Evolutionary conservation across 35 echinoderm and acorn worm species (phyloP).

Genomic region (Heliocidaris erythrogramma): DNA sequence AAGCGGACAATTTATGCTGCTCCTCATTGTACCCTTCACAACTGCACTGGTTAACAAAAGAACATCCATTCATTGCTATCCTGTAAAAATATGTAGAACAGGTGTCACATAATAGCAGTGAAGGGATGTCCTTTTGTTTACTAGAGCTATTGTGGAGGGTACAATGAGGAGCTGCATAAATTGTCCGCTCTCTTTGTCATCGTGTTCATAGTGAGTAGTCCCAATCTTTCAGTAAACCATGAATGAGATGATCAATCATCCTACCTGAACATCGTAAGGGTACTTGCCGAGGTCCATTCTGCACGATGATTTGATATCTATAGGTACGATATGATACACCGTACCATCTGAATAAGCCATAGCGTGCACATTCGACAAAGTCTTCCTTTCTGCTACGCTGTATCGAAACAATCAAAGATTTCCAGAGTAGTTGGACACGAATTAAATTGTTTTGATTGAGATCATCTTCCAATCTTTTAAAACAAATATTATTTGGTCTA

Average conservation of each 20-base stretch:
- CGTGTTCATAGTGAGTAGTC: no score
- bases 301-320: not conserved
- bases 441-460: not conserved
- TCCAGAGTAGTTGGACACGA: not conserved
- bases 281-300: constrained; percentile 9
- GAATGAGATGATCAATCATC: not conserved
- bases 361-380: not conserved
- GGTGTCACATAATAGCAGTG: no score
- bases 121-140: no score
- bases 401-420: not conserved
- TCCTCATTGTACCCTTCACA: no score
- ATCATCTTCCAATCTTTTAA: not conserved
- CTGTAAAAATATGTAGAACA: no score
- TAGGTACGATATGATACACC: constrained; percentile 14
- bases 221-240: not conserved
- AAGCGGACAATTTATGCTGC: no score
- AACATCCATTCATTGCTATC: no score
- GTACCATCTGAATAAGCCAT: not conserved
- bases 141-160: no score
- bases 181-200: no score
- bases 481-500: not conserved
- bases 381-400: constrained; percentile 25
- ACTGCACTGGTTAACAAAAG: no score
- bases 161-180: no score
- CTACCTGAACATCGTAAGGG: constrained; percentile 27